Percentiles rank a stretch among this genome's conserved stretches.
These are phyloP conservation scores for Xiphophorus hellerii DNA, from an alignment of 2,113 vertebrate genomes.

Conservation along the genomic window DNA sequence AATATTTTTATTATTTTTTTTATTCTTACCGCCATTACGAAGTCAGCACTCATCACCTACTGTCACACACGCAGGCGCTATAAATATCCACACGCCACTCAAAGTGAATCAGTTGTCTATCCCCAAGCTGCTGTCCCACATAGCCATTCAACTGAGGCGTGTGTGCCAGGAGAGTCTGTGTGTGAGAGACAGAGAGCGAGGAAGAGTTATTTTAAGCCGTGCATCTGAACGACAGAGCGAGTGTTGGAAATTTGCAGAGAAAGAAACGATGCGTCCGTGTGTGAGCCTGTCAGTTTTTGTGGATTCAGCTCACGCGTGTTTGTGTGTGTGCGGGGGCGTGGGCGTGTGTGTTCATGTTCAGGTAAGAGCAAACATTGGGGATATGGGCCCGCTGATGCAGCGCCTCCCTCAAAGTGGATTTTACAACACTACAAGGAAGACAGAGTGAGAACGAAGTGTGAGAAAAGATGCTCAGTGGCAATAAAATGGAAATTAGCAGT, in stretches of 20 bases:
- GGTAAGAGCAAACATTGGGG: neutral
- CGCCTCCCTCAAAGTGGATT: neutral
- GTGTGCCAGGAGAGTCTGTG: conserved; percentile 35
- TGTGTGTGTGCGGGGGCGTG: neutral
- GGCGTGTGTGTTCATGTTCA: neutral
- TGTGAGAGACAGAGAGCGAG: neutral
- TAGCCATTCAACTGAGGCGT: conserved; percentile 63
- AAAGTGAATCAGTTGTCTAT: conserved; percentile 71
- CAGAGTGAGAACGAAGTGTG: neutral
- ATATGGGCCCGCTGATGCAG: neutral
- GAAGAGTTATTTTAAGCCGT: conserved; percentile 41
- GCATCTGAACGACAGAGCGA: conserved; percentile 1
- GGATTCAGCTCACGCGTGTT: neutral
- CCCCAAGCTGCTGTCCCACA: conserved; percentile 73
- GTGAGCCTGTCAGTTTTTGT: neutral
- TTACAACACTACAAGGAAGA: neutral
- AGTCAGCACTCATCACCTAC: conserved; percentile 45
- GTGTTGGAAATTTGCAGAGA: neutral
- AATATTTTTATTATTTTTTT: neutral
- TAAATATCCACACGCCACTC: conserved; percentile 70
- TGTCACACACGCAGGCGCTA: conserved; percentile 32
- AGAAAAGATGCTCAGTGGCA: neutral
- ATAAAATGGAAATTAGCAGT: neutral
- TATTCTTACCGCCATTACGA: conserved; percentile 12
- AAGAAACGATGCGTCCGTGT: neutral